phyloP scores from a whole-genome alignment of 2,888 invertebrate species.

The Nycteola revayana region DNA sequence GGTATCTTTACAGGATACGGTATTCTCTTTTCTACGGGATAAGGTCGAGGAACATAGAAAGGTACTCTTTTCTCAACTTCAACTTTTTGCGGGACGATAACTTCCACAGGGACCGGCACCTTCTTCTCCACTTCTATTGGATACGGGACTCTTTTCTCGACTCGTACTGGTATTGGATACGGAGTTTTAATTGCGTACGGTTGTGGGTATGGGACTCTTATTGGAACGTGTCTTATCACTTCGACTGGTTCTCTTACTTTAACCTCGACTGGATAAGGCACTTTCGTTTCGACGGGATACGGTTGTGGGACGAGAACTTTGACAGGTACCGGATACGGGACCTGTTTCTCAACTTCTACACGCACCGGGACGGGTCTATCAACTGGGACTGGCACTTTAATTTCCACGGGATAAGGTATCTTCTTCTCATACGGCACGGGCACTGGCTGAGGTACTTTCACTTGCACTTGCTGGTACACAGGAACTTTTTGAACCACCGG shows the following conservation, averaged over 20 bases:
- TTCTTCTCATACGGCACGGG: slow-evolving; percentile 63
- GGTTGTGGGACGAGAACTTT: slow-evolving; percentile 71
- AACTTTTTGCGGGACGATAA: slow-evolving; percentile 41
- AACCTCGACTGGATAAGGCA: slow-evolving; percentile 75
- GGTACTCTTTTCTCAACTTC: slow-evolving; percentile 53
- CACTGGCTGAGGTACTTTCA: slow-evolving; percentile 67
- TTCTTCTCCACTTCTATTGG: slow-evolving; percentile 74
- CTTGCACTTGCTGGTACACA: slow-evolving; percentile 61
- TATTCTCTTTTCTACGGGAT: slow-evolving; percentile 58
- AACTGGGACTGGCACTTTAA: slow-evolving; percentile 59
- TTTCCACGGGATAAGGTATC: slow-evolving; percentile 67
- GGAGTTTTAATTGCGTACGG: slow-evolving; percentile 80
- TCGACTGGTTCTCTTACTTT: slow-evolving; percentile 70
- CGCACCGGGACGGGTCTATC: slow-evolving; percentile 66
- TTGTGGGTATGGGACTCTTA: slow-evolving; percentile 65
- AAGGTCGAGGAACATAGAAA: slow-evolving; percentile 54
- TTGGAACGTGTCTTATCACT: slow-evolving; percentile 66
- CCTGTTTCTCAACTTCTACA: slow-evolving; percentile 65
- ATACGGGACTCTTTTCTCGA: slow-evolving; percentile 72
- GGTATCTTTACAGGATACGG: slow-evolving; percentile 67
- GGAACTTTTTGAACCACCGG: slow-evolving; percentile 72
- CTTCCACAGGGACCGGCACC: slow-evolving; percentile 65
- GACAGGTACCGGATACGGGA: slow-evolving; percentile 68
- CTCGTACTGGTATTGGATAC: slow-evolving; percentile 70
- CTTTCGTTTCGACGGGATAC: slow-evolving; percentile 79